These are phyloP conservation scores for Microplitis mediator DNA, from an alignment of 1,140 invertebrate genomes.

Conservation along the genomic window DNA sequence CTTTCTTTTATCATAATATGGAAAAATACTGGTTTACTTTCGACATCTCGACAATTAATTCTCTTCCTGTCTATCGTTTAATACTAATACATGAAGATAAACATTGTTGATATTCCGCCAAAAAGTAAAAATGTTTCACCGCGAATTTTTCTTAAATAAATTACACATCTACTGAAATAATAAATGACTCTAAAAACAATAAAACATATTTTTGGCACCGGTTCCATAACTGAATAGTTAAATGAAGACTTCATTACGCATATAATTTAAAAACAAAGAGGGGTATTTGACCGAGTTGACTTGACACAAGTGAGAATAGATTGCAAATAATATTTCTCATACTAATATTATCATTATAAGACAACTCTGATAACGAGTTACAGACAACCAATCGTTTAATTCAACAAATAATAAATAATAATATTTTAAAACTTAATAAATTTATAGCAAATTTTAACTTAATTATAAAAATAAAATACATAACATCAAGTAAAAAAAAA, in stretches of 20 bases:
- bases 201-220: background rate
- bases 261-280: background rate
- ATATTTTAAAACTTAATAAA: too few species aligned
- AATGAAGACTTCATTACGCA: too few species aligned
- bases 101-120: too few species aligned
- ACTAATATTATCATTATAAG: slow-evolving; percentile 1
- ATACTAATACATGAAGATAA: too few species aligned
- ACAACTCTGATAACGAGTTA: background rate
- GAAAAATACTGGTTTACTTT: slow-evolving; percentile 7
- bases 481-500: background rate
- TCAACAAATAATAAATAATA: background rate
- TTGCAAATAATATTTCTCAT: background rate
- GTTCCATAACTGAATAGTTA: background rate
- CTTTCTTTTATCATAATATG: background rate
- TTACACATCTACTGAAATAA: too few species aligned
- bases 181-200: too few species aligned
- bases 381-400: background rate
- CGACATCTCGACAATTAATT: background rate
- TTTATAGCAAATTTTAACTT: background rate
- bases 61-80: too few species aligned
- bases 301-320: background rate
- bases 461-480: background rate
- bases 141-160: too few species aligned
- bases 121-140: too few species aligned
- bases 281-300: slow-evolving; percentile 1